phyloP scores from a whole-genome alignment of 2,797 vertebrate genomes.

The Macropodus opercularis region DNA sequence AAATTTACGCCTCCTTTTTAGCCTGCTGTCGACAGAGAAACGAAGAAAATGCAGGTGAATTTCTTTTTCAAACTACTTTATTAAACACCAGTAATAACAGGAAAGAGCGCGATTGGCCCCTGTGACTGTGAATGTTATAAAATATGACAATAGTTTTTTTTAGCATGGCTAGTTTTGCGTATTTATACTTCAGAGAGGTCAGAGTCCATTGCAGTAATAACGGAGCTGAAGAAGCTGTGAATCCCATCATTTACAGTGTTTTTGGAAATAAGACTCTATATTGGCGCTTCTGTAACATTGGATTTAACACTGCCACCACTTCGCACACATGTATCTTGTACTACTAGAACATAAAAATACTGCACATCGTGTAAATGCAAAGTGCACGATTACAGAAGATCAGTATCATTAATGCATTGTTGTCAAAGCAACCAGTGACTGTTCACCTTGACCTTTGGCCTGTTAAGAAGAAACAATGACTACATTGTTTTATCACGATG shows the following conservation, averaged over 20 bases:
- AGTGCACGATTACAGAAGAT: not conserved
- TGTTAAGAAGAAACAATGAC: too few species aligned
- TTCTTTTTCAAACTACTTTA: fast-evolving
- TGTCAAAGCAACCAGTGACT: too few species aligned
- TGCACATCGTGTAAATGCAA: not conserved
- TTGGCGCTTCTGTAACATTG: conserved; percentile 12
- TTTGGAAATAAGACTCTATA: conserved; percentile 2
- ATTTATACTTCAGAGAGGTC: conserved; percentile 13
- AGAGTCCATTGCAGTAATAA: conserved; percentile 47
- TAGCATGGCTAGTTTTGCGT: not conserved
- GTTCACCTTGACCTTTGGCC: too few species aligned
- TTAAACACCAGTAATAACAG: too few species aligned
- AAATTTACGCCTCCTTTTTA: not conserved
- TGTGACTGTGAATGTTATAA: not conserved
- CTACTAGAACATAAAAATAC: not conserved
- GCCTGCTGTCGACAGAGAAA: not conserved
- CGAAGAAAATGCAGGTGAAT: conserved; percentile 58
- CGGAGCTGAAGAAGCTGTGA: not conserved
- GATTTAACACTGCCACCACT: not conserved
- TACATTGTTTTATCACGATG: too few species aligned
- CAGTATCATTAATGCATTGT: not conserved
- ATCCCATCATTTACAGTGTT: not conserved
- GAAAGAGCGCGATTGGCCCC: fast-evolving
- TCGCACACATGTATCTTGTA: not conserved
- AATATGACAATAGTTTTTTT: not conserved